These are phyloP conservation scores for Archivesica marissinica DNA, from an alignment of 1,140 invertebrate species.

Conservation along the genomic window DNA sequence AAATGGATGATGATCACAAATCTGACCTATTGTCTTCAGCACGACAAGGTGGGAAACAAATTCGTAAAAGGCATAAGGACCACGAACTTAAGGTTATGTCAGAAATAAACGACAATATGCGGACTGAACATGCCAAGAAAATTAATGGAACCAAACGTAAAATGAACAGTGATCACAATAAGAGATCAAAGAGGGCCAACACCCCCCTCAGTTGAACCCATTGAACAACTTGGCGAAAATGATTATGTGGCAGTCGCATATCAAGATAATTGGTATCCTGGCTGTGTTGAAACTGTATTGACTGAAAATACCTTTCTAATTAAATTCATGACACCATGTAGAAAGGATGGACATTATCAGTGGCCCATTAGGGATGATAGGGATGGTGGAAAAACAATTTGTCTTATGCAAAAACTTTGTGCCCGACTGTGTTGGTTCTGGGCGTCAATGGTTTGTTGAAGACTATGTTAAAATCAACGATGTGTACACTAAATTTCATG, in stretches of 20 bases:
- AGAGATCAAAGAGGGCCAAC: not conserved
- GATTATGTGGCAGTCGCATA: slow-evolving; percentile 34
- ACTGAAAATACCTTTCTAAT: not conserved
- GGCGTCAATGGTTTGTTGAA: slow-evolving; percentile 3
- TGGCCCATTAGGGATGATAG: slow-evolving; percentile 11
- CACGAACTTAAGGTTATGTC: not conserved
- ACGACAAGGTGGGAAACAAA: not conserved
- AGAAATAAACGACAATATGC: not conserved
- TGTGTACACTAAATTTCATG: not conserved
- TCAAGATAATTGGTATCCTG: slow-evolving; percentile 37
- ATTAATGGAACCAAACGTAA: too few relatives aligned
- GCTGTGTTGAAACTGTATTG: not conserved
- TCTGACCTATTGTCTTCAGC: not conserved
- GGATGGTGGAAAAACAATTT: not conserved
- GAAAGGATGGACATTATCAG: not conserved
- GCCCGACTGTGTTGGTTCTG: slow-evolving; percentile 15
- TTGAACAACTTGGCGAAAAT: not conserved
- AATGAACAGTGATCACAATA: too few relatives aligned
- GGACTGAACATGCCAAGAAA: not conserved
- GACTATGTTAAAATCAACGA: not conserved
- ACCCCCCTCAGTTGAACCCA: not conserved
- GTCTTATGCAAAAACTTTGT: not conserved
- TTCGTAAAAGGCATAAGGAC: not conserved
- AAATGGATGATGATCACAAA: not conserved
- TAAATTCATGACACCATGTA: not conserved